Base-by-base conservation (phyloP, 2,797 vertebrate genomes). In the Melanotaenia trifasciata region DNA sequence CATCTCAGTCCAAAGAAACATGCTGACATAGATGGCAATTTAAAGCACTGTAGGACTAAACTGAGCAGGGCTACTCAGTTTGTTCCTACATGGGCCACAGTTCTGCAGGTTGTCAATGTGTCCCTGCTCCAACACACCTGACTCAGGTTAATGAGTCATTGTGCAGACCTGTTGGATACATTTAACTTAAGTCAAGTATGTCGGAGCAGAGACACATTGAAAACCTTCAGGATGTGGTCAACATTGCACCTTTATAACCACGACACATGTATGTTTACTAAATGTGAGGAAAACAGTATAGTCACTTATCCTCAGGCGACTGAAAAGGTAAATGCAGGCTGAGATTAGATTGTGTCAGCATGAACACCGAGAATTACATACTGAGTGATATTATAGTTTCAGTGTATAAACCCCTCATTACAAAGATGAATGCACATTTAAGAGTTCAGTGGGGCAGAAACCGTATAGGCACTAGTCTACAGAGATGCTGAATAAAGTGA, bases 361-460 rank as follows among this genome's bases (percentile, higher is more conserved):
- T 59, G 20, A 35, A 47, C 22, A 24, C 38, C 3, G 13, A 47
- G n/a, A 68, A 68, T 33, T 47, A 35, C 35, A 70, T 9, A 28
- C 58, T 22, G 58, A 53, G 45, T 5, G 45, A 51, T 70, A 26
- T 57, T 35, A 45, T 33, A 28, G 36, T 30, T 50, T 64, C 36
- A 64, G 16, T 50, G 51, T 28, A 22, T 32, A n/a, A 64, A 30
- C 30, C 26, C n/a, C 12, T 35, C 28, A 36, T 28, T 30, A 61
- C 32, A 30, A 61, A 61, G 58, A 62, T n/a, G 58, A 50, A 70
- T 54, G 5, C 26, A 38, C 35, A 70, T 14, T 62, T 53, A 40
- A 53, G 40, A 45, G 66, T 32, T 68, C 66, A 59, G 36, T 43
- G 50, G 69, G 22, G 60, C 51, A 71, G 69, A 63, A 57, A 71